phyloP scores from a whole-genome alignment of 2,113 vertebrate species.

The Charina bottae region DNA sequence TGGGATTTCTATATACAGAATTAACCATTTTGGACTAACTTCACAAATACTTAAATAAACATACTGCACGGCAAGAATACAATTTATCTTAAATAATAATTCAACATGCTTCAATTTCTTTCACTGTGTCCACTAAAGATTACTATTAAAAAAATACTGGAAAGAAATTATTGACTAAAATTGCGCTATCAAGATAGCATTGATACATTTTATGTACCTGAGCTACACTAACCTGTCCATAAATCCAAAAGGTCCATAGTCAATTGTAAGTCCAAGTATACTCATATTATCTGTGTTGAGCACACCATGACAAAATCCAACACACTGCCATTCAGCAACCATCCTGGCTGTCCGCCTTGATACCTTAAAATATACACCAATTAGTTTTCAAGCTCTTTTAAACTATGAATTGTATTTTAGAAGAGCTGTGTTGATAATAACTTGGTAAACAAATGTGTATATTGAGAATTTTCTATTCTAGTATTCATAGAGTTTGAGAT shows the following conservation, averaged over 20 bases:
- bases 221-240: conserved; percentile 87
- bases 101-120: background rate
- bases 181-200: fast-evolving
- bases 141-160: background rate
- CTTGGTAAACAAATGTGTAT: background rate
- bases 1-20: background rate
- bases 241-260: conserved; percentile 96
- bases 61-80: background rate
- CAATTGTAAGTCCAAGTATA: conserved; percentile 91
- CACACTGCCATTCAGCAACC: conserved; percentile 96
- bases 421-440: background rate
- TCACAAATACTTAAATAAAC: background rate
- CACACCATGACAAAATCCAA: conserved; percentile 96
- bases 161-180: background rate
- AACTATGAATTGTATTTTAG: background rate
- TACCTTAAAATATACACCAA: conserved; percentile 71
- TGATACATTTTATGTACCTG: fast-evolving
- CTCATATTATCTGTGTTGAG: conserved; percentile 99
- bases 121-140: background rate
- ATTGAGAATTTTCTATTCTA: background rate
- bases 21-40: background rate
- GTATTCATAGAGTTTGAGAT: background rate
- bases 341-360: conserved; percentile 83
- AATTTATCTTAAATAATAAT: background rate
- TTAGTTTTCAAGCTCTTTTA: background rate